Evolutionary conservation across 2,888 invertebrate species (phyloP).

Genomic region (Sarcophaga subvicina): DNA sequence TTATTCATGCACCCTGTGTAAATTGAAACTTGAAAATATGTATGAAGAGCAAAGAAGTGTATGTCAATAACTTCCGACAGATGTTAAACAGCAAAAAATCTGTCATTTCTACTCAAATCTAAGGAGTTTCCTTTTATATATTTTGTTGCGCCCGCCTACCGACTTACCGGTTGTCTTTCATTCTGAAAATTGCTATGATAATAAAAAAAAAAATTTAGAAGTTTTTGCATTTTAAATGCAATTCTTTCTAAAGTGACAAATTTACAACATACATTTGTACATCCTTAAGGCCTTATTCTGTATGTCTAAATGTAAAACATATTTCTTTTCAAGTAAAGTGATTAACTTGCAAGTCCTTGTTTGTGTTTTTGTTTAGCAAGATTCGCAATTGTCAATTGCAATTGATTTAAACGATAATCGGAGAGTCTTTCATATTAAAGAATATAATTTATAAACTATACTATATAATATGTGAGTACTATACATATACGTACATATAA

Average conservation of each 20-base stretch:
- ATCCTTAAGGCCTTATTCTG: too few species aligned
- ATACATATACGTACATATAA: too few species aligned
- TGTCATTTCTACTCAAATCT: conserved; percentile 35
- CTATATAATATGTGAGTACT: too few species aligned
- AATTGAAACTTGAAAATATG: conserved; percentile 55
- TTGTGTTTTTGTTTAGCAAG: too few species aligned
- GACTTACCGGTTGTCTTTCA: conserved; percentile 52
- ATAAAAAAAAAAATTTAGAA: conserved; percentile 1
- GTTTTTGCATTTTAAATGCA: background rate
- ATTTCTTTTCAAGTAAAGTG: too few species aligned
- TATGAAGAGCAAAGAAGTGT: conserved; percentile 51
- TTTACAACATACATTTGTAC: background rate
- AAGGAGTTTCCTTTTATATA: conserved; percentile 58
- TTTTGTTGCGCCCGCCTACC: conserved; percentile 49
- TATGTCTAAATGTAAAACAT: too few species aligned
- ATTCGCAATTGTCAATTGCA: too few species aligned
- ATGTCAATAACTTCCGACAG: conserved; percentile 69
- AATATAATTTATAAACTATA: too few species aligned
- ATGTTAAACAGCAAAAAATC: conserved; percentile 62
- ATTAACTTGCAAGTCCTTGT: too few species aligned
- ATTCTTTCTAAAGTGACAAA: background rate
- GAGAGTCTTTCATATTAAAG: too few species aligned
- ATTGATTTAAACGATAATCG: too few species aligned
- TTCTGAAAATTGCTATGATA: conserved; percentile 51
- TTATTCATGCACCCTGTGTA: conserved; percentile 52